A percentile compares a stretch with the other conserved stretches of the same genome.
These are phyloP conservation scores for Seriola rivoliana DNA, from an alignment of 2,113 vertebrate species.

Conservation along the genomic window DNA sequence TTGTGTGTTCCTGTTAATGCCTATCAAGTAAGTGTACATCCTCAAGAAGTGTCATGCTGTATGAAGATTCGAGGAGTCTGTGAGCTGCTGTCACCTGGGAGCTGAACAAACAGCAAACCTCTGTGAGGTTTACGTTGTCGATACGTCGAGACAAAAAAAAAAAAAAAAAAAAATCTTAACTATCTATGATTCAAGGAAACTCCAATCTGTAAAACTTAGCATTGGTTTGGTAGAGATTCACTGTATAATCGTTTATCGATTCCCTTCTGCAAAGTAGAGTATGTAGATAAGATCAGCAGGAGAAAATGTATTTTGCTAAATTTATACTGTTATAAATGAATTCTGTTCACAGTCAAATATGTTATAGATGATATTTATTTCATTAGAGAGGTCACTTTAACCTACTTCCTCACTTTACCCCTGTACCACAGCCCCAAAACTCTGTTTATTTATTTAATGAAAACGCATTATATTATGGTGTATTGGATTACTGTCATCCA, in stretches of 20 bases:
- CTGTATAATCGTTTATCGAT: conserved; percentile 83
- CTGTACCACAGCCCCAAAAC: conserved; percentile 49
- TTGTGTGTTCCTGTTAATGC: conserved; percentile 59
- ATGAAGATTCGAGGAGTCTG: conserved; percentile 72
- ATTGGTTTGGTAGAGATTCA: conserved; percentile 81
- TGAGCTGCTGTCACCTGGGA: conserved; percentile 65
- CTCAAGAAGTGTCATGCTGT: conserved; percentile 49
- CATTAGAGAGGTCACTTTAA: conserved; percentile 75
- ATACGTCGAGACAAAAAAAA: conserved; percentile 56
- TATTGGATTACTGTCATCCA: conserved; percentile 62
- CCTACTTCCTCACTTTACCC: conserved; percentile 62
- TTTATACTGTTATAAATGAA: conserved; percentile 83
- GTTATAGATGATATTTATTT: conserved; percentile 79
- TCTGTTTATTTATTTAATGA: conserved; percentile 71
- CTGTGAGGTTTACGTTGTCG: conserved; percentile 82
- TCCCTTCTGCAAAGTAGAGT: conserved; percentile 84
- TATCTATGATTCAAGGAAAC: conserved; percentile 75
- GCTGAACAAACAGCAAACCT: conserved; percentile 77
- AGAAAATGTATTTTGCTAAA: conserved; percentile 88
- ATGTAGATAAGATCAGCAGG: conserved; percentile 84
- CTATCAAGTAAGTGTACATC: conserved; percentile 49
- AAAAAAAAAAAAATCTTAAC: conserved; percentile 35
- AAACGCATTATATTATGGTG: conserved; percentile 73
- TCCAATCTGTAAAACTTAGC: conserved; percentile 81
- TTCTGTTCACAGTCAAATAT: conserved; percentile 73